phyloP scores from a whole-genome alignment of 2,113 vertebrate genomes.

The Saimiri boliviensis region DNA sequence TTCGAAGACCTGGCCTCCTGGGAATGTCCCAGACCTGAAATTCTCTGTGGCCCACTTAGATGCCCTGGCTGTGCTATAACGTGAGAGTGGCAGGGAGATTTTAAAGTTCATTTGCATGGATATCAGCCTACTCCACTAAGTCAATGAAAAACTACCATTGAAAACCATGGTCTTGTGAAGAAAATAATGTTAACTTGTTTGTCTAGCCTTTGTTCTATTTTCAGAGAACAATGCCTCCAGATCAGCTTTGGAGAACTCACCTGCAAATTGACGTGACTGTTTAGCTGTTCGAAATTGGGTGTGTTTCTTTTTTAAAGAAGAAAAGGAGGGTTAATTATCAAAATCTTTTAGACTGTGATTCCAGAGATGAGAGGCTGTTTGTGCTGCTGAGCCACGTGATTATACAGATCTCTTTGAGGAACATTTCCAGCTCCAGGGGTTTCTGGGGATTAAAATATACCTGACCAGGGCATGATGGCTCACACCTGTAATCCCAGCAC shows the following conservation, averaged over 20 bases:
- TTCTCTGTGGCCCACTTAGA: neutral
- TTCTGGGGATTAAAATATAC: neutral
- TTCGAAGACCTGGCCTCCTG: neutral
- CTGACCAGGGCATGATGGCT: neutral
- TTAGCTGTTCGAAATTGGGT: neutral
- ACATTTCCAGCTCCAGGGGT: neutral
- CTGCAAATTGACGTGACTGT: neutral
- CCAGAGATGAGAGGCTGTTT: neutral
- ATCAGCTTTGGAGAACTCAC: neutral
- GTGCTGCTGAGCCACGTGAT: neutral
- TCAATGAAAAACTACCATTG: neutral
- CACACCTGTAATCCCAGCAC: too few relatives aligned
- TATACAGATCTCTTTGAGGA: neutral
- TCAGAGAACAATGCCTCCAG: neutral
- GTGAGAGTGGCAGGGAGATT: neutral
- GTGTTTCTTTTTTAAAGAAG: neutral
- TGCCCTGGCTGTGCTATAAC: fast-evolving
- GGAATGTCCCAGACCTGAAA: neutral
- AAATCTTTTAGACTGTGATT: neutral
- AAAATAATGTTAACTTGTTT: neutral
- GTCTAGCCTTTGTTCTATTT: neutral
- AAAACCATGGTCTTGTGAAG: neutral
- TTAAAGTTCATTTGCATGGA: neutral
- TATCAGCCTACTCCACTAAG: too few relatives aligned
- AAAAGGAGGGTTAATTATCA: neutral